These are phyloP conservation scores for Polymixis flavicincta DNA, from an alignment of 2,888 invertebrate genomes.

Conservation along the genomic window DNA sequence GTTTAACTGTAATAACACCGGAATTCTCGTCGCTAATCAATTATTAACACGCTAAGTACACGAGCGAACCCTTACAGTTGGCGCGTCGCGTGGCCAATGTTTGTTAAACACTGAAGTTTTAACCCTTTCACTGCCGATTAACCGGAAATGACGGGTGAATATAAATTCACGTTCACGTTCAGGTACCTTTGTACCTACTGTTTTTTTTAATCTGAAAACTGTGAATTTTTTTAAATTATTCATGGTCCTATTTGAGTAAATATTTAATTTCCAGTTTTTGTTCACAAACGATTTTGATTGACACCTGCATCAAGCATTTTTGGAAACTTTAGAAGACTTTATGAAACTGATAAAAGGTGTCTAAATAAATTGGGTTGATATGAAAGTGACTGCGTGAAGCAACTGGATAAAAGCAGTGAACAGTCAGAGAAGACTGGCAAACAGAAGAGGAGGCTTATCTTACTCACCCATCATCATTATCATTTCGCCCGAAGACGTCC, in stretches of 20 bases:
- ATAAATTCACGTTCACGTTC: not conserved
- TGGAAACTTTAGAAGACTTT: not conserved
- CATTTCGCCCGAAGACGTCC: not conserved
- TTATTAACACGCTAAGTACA: slow-evolving; percentile 51
- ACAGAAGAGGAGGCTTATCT: not conserved
- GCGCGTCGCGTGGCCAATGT: slow-evolving; percentile 75
- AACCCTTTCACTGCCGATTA: slow-evolving; percentile 48
- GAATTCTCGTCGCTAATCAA: slow-evolving; percentile 52
- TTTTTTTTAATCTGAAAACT: not conserved
- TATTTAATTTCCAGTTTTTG: not conserved
- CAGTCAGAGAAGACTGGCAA: not conserved
- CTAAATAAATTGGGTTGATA: not conserved
- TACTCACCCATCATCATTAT: not conserved
- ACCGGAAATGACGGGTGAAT: slow-evolving; percentile 7
- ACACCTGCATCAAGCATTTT: not conserved
- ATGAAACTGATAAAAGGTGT: not conserved
- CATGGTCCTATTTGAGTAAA: not conserved
- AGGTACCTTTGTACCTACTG: not conserved
- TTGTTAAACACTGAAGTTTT: slow-evolving; percentile 69
- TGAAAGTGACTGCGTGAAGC: not conserved
- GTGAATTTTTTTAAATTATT: not conserved
- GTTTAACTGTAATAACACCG: slow-evolving; percentile 58
- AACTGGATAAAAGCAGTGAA: not conserved
- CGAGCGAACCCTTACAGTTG: slow-evolving; percentile 60
- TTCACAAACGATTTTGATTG: not conserved